phyloP scores from a whole-genome alignment of 1,140 invertebrate species.

The Musca vetustissima region DNA sequence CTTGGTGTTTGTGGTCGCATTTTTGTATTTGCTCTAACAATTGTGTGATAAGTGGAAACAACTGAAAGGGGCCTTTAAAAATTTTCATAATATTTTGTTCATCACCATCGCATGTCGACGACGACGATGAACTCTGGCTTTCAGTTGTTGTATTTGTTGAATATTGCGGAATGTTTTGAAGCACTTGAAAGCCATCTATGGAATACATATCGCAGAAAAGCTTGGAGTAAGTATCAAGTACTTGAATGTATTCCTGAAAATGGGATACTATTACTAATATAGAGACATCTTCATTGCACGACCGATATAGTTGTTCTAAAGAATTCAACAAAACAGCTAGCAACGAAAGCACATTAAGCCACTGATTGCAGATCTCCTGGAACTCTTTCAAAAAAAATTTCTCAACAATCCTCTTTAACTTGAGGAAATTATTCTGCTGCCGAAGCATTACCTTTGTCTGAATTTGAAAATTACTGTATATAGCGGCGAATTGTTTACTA shows the following conservation, averaged over 20 bases:
- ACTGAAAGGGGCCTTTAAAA: conserved; percentile 48
- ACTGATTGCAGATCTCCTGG: conserved; percentile 57
- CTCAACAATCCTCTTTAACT: conserved; percentile 21
- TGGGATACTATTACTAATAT: conserved; percentile 70
- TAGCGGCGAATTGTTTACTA: conserved; percentile 43
- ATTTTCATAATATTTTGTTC: conserved; percentile 37
- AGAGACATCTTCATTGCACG: conserved; percentile 63
- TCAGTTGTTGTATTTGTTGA: conserved; percentile 32
- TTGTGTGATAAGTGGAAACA: conserved; percentile 45
- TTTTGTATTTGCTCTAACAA: conserved; percentile 45
- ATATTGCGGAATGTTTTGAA: too few relatives aligned
- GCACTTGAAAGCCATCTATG: conserved; percentile 58
- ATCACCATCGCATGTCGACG: not conserved
- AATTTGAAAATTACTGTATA: conserved; percentile 41
- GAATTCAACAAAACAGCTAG: conserved; percentile 68
- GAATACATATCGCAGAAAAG: conserved; percentile 74
- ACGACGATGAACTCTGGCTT: conserved; percentile 28
- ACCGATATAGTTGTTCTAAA: conserved; percentile 67
- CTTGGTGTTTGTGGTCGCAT: conserved; percentile 38
- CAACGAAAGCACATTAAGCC: conserved; percentile 70
- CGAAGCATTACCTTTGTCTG: conserved; percentile 45
- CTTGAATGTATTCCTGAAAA: conserved; percentile 70
- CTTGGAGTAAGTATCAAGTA: conserved; percentile 74
- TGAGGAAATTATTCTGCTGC: conserved; percentile 39
- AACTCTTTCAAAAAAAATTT: conserved; percentile 22